A percentile compares a stretch with the other conserved stretches of the same genome.
These are phyloP conservation scores for Sebastes reedi DNA, from an alignment of 2,797 vertebrate genomes.

Conservation along the genomic window DNA sequence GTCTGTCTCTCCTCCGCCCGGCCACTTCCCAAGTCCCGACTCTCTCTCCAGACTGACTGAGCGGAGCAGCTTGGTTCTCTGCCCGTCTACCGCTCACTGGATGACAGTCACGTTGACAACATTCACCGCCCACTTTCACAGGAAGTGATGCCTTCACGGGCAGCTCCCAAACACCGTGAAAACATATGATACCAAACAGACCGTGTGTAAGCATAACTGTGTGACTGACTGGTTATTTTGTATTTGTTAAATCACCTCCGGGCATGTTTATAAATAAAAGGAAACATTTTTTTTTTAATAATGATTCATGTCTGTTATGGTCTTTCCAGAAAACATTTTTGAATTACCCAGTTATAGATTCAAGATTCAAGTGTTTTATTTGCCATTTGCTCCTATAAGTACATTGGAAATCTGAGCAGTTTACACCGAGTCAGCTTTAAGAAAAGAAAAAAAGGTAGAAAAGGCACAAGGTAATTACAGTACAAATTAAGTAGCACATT, in stretches of 20 bases:
- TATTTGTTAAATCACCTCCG: not conserved
- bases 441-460: no score
- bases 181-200: not conserved
- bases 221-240: not conserved
- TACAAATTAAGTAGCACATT: no score
- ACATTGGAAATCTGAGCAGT: no score
- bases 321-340: not conserved
- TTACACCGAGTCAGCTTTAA: no score
- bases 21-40: slow-evolving; percentile 57
- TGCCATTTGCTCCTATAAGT: no score
- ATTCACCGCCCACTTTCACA: slow-evolving; percentile 80
- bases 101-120: slow-evolving; percentile 80
- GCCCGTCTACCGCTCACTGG: slow-evolving; percentile 32
- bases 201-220: not conserved
- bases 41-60: no score
- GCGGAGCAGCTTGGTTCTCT: slow-evolving; percentile 21
- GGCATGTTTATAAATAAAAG: not conserved
- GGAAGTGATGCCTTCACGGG: slow-evolving; percentile 65
- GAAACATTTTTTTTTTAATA: not conserved
- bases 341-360: not conserved
- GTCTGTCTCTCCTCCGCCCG: slow-evolving; percentile 40
- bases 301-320: not conserved
- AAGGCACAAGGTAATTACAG: no score
- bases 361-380: no score
- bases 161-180: not conserved